Evolutionary conservation across 1,140 invertebrate genomes (phyloP).

Genomic region (Belonocnema kinseyi): DNA sequence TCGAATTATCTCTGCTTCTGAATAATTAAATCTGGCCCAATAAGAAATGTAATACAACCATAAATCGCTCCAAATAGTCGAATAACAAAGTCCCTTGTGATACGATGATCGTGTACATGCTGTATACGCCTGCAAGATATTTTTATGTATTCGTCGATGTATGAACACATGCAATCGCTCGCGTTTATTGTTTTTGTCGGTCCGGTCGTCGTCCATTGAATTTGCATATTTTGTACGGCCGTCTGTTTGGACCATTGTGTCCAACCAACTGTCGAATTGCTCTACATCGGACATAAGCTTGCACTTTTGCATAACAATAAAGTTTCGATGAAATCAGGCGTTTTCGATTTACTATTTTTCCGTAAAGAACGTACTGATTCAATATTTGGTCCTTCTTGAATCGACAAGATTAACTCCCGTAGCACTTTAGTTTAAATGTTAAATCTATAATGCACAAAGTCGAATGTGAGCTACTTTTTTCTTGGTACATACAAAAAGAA

Average conservation of each 20-base stretch:
- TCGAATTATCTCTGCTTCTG: too few species aligned
- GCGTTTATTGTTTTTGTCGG: constrained; percentile 71
- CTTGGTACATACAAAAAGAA: too few species aligned
- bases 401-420: neutral
- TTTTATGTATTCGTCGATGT: constrained; percentile 69
- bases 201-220: constrained; percentile 55
- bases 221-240: constrained; percentile 67
- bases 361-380: neutral
- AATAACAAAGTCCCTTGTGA: neutral
- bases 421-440: neutral
- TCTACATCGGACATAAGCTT: constrained; percentile 67
- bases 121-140: constrained; percentile 49
- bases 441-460: neutral
- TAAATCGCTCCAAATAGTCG: too few species aligned
- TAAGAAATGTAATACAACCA: too few species aligned
- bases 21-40: too few species aligned
- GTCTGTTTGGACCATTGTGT: constrained; percentile 63
- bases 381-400: neutral
- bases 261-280: constrained; percentile 67
- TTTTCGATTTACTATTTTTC: constrained; percentile 45
- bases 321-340: constrained; percentile 44
- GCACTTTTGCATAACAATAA: constrained; percentile 71
- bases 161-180: constrained; percentile 70
- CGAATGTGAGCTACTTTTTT: constrained; percentile 11
- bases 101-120: neutral